Evolutionary conservation across 2,113 vertebrate species (phyloP).

Genomic region (Procavia capensis): DNA sequence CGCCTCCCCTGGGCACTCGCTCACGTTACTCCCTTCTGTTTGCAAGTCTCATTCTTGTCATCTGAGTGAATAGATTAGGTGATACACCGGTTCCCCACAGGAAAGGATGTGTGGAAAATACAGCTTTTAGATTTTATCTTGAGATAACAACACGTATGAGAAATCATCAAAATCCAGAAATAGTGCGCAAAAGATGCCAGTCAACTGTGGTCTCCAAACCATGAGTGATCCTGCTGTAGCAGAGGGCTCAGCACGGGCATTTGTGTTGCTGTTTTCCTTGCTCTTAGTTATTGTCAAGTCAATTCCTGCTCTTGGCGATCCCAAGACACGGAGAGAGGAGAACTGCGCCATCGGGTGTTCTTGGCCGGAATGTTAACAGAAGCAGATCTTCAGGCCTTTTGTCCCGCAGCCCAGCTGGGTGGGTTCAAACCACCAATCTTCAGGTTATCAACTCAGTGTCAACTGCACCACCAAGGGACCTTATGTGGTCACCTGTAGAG

Average conservation of each 20-base stretch:
- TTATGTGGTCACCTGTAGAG: not conserved
- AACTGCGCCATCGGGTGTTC: not conserved
- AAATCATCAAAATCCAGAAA: conserved; percentile 15
- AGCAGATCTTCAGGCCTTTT: not conserved
- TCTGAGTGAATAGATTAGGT: not conserved
- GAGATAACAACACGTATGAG: not conserved
- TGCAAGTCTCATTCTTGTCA: not conserved
- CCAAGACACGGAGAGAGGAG: not conserved
- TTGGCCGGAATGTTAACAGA: not conserved
- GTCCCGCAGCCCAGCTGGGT: not conserved
- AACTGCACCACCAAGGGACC: not conserved
- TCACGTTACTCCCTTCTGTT: not conserved
- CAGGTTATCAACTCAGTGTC: not conserved
- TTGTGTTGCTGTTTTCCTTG: not conserved
- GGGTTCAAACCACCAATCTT: not conserved
- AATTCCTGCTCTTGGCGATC: not conserved
- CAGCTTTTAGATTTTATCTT: not conserved
- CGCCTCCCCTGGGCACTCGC: not conserved
- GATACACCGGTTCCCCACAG: not conserved
- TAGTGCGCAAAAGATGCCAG: not conserved
- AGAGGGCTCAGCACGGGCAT: not conserved
- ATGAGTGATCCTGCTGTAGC: not conserved
- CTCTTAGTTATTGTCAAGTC: not conserved
- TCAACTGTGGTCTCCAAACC: not conserved
- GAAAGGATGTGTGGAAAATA: not conserved